phyloP scores from a whole-genome alignment of 2,113 vertebrate genomes.

The Hippocampus barbouri region DNA sequence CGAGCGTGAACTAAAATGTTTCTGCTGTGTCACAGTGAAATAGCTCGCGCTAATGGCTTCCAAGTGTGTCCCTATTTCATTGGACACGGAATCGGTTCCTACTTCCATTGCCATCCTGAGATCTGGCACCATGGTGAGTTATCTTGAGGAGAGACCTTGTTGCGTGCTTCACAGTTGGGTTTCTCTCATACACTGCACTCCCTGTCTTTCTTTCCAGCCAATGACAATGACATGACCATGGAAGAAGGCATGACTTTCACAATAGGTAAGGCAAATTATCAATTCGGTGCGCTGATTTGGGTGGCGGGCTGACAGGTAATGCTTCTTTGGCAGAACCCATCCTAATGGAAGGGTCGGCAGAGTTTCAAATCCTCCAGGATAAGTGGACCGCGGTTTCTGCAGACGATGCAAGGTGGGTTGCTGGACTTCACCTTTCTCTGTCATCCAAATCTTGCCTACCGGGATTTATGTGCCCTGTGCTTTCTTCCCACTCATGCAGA shows the following conservation, averaged over 20 bases:
- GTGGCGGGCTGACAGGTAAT: background rate
- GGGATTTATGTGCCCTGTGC: background rate
- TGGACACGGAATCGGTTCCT: slow-evolving; percentile 92
- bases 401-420: slow-evolving; percentile 83
- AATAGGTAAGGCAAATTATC: slow-evolving; percentile 55
- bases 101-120: slow-evolving; percentile 92
- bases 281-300: background rate
- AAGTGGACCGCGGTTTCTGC: slow-evolving; percentile 88
- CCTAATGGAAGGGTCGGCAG: slow-evolving; percentile 85
- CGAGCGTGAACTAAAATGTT: background rate
- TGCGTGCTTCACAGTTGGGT: background rate
- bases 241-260: slow-evolving; percentile 79
- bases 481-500: slow-evolving; percentile 63
- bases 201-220: slow-evolving; percentile 56
- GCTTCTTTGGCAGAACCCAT: slow-evolving; percentile 82
- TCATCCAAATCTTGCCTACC: background rate
- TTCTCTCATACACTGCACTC: background rate
- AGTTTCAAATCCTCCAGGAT: slow-evolving; percentile 84
- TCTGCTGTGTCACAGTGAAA: slow-evolving; percentile 64
- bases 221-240: slow-evolving; percentile 71
- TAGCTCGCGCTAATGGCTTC: slow-evolving; percentile 76
- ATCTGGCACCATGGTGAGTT: slow-evolving; percentile 94
- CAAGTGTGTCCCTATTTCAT: slow-evolving; percentile 88
- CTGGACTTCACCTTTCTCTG: background rate
- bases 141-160: background rate